Percentiles rank a stretch among this genome's conserved stretches.
These are phyloP conservation scores for Anneissia japonica DNA, from an alignment of 35 echinoderm and acorn worm genomes.

Conservation along the genomic window DNA sequence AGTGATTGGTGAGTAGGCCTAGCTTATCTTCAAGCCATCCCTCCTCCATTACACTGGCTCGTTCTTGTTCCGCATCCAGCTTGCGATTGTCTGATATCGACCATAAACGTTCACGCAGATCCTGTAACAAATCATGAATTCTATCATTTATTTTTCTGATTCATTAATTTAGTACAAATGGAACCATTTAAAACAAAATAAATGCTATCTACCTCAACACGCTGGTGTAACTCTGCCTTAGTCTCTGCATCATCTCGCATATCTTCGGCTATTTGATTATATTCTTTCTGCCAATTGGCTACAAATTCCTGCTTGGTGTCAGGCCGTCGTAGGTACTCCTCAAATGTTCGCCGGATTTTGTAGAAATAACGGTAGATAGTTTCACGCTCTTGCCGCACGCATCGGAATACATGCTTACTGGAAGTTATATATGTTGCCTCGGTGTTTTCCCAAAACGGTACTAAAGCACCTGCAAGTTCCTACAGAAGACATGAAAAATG, in stretches of 20 bases:
- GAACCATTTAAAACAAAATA: too few species aligned
- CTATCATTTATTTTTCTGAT: too few species aligned
- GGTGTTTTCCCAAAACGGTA: constrained; percentile 82
- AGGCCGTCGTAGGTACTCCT: constrained; percentile 66
- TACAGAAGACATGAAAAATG: not conserved
- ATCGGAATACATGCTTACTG: constrained; percentile 71
- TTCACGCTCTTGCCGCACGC: constrained; percentile 75
- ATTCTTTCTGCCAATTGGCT: constrained; percentile 73
- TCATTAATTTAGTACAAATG: too few species aligned
- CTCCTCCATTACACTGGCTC: constrained; percentile 85
- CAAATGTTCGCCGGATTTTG: constrained; percentile 78
- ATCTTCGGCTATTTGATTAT: constrained; percentile 92
- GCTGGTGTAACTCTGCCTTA: constrained; percentile 86
- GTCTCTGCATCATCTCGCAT: constrained; percentile 97
- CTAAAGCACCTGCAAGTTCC: constrained; percentile 52
- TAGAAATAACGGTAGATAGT: constrained; percentile 95
- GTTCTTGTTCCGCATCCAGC: constrained; percentile 79
- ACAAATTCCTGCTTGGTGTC: constrained; percentile 87
- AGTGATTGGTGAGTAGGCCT: constrained; percentile 89
- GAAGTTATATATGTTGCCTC: constrained; percentile 77
- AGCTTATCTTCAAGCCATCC: constrained; percentile 94
- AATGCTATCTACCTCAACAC: constrained; percentile 51
- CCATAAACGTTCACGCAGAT: constrained; percentile 93
- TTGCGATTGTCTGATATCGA: constrained; percentile 92
- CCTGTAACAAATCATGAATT: constrained; percentile 44